Base-by-base conservation (phyloP, 1,140 invertebrate species). In the Battus philenor region DNA sequence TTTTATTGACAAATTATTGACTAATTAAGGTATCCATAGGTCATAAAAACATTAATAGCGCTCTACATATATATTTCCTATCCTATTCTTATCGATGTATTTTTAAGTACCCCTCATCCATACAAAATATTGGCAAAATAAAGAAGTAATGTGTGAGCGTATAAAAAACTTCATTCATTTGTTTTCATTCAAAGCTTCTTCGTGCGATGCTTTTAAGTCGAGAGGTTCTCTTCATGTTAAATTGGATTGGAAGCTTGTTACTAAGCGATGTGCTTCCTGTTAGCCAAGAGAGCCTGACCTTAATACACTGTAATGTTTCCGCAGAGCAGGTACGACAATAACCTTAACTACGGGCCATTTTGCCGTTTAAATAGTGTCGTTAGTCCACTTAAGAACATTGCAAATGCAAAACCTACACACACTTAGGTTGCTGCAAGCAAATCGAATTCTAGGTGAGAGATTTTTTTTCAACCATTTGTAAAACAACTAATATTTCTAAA, bases 241-340 rank as follows among this genome's bases (percentile, higher is more conserved):
- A 49, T 49, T 49, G 33, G 39, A 49, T 54, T 49, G 43, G 44
- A 54, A 29, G 15, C 9, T 22, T 20, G 22, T 41, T 27, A 38
- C 26, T 47, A 49, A 10, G 34, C 41, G 30, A 34, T 29, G 29
- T 15, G 13, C 27, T 15, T 16, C 22, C 36, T 13, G 29, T 29
- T 39, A 39, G 17, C 10, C 29, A 29, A 27, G 43, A 36, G 54
- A 46, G 24, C 32, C 49, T 68, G 59, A 59, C 61, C 65, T 50
- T 65, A 65, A 68, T 62, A 55, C 46, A 30, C 29, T 11, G 38
- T 54, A 52, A 54, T 50, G 51, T 34, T 11, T 24, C 29, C 30
- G 16, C 18, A 7, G 18, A 13, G 13, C 24, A 26, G 38, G 38
- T 41, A 27, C 27, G 38, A 41, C 12, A 27, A 29, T 41, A 29